Evolutionary conservation across 2,888 invertebrate genomes (phyloP), one percentile per base, ranked within the genome.

Genomic region (Ornithoptera alexandrae): DNA sequence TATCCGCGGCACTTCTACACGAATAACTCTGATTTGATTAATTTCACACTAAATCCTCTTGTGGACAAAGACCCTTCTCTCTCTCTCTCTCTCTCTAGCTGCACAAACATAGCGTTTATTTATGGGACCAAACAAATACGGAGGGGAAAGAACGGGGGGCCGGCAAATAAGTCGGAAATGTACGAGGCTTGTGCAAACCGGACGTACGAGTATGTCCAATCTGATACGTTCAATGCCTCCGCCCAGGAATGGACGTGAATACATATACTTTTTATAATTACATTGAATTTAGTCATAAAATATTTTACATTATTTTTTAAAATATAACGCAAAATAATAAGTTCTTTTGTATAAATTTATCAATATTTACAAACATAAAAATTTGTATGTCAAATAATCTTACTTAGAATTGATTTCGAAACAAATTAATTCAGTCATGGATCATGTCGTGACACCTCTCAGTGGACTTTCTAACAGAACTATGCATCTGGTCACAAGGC

Each of bases 1-100:
- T 7, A 1, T 10, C 61, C 20, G 22, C 36, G 56, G 53, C 62
- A 12, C 22, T 66, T 59, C 20, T 60, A 46, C 50, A 60, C n/a
- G 62, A 24, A 56, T 57, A 39, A 39, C 5, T 56, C 39, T 30
- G 67, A 67, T 42, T 42, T 39, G 39, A 62, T 67, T 56, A 39
- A 62, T 67, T 56, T 53, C 42, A 62, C 53, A 61, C 30, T 60
- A 50, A 60, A 46, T 53, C 30, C 18, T 56, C 36, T 56, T 67
- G 56, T 67, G 36, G 61, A 39, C 36, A 57, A 39, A 61, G 15
- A 62, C 61, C 39, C 20, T 22, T 22, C 30, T 53, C 7, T 50
- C 50, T 60, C 50, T 61, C 42, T 30, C 46, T 42, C 22, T 50
- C 50, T 60, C 50, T 67, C 42, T 30, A 22, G 17, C 22, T 50